Base-by-base conservation (phyloP, 2,888 invertebrate species). In the Brassicogethes aeneus region DNA sequence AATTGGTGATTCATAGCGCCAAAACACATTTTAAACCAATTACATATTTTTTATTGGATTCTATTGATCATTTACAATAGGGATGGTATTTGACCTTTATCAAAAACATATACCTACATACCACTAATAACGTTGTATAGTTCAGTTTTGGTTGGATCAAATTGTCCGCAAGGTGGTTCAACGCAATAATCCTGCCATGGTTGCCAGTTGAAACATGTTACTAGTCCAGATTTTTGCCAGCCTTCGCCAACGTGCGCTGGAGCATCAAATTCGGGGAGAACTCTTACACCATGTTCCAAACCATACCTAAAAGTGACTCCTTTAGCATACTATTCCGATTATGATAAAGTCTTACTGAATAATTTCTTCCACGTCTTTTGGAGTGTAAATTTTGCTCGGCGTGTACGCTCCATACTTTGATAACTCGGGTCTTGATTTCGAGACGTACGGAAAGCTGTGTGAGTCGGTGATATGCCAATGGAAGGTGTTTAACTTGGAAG, bases 391-490 rank as follows among this genome's bases (percentile, higher is more conserved):
- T 69, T 89, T 83, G 1, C 75, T 73, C 34, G 83, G 77, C 0
- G 82, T 74, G 58, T 87, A 86, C 3, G 93, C 86, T 1, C 96
- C 95, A 13, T 81, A 74, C 50, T 77, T 77, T 2, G 81, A 72
- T 8, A 91, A 64, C 34, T 83, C 72, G 0, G 89, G 89, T 47
- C 76, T 75, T n/a, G 78, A 77, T 55, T 75, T 75, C 0, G 86
- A 79, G 41, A 84, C 82, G 57, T 90, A 84, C 0, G 96, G 95
- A 63, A 95, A 96, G 53, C 94, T 93, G 49, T 94, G 93, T 13
- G 88, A 85, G 67, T 96, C 96, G 0, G 88, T 89, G 39, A 91
- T 85, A 57, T 91, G 89, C 94, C 94, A 95, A 60, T 96, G 95
- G 70, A 96, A 86, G 0, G 88, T 85, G 62, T 95, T 96, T 55